These are phyloP conservation scores for Phalacrocorax carbo DNA, from an alignment of 2,113 vertebrate genomes.

Conservation along the genomic window DNA sequence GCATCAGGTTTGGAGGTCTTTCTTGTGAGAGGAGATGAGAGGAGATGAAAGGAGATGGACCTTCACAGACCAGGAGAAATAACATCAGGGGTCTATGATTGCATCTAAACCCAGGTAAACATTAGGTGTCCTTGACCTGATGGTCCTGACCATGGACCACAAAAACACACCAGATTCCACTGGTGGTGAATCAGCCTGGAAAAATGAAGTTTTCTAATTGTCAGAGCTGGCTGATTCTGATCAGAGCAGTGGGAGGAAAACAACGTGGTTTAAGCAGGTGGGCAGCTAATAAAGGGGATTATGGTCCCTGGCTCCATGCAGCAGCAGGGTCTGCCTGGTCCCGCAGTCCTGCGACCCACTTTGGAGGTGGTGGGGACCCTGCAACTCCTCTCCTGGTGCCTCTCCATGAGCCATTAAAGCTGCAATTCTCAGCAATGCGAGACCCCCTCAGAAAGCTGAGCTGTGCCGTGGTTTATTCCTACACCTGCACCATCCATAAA, in stretches of 20 bases:
- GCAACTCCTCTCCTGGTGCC: neutral
- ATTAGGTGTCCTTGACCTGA: neutral
- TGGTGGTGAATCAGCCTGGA: neutral
- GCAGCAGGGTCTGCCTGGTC: neutral
- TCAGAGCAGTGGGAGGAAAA: neutral
- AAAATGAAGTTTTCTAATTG: neutral
- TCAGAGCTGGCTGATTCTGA: neutral
- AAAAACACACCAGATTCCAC: neutral
- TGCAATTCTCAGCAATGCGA: neutral
- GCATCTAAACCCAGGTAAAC: neutral
- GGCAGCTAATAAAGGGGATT: neutral
- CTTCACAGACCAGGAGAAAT: neutral
- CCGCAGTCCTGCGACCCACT: neutral
- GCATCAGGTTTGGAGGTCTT: neutral
- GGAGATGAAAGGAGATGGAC: neutral
- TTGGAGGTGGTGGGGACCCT: neutral
- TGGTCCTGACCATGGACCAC: rapidly evolving
- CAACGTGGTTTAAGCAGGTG: neutral
- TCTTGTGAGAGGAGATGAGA: neutral
- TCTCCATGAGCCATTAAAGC: neutral
- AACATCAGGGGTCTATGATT: neutral
- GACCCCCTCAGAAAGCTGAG: neutral
- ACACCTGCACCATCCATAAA: neutral
- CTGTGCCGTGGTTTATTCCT: neutral
- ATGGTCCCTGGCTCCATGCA: neutral